Base-by-base conservation (phyloP, 2,113 vertebrate species). In the Trichechus manatus region DNA sequence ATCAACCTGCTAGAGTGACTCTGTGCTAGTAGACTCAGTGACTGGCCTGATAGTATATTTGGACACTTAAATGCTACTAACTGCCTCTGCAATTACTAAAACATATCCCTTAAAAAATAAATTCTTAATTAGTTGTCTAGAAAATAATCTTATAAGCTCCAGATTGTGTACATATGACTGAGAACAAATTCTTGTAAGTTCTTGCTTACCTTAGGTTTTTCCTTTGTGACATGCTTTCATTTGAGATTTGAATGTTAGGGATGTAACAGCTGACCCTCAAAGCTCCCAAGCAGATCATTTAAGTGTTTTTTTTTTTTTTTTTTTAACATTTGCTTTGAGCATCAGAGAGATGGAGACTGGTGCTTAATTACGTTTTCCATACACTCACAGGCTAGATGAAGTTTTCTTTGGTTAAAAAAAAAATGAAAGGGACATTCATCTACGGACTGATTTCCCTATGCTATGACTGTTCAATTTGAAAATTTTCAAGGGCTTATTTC, bases 351-450 rank as follows among this genome's bases (percentile, higher is more conserved):
- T 63, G 42, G 80, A 94, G 3, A 64, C 68, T 75, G 27, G 29
- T 27, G 23, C 27, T 88, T 93, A 92, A 92, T 96, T 92, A 96
- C 44, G 59, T 70, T 92, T 70, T 94, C 68, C 79, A 89, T 89
- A 87, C 8, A 59, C 47, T 72, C 42, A 22, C 44, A 53, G 74
- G 61, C n/a, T 70, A 84, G 39, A 85, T 89, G 50, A 89, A 85
- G 61, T 92, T 94, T 77, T 72, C 56, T 92, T 80, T 36, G 50
- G 88, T 96, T 94, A 85, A 77, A 92, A 81, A 75, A 81, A 93
- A 91, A 96, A 92, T 85, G 83, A 93, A 75, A 92, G 20, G 11
- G 82, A 91, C 89, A 95, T 85, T 95, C 14, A 79, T 68, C n/a
- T 70, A 36, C 75, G 87, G n/a, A 75, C 88, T 90, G 56, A 88